phyloP scores from a whole-genome alignment of 2,888 invertebrate species.

The Zaprionus obscuricornis region DNA sequence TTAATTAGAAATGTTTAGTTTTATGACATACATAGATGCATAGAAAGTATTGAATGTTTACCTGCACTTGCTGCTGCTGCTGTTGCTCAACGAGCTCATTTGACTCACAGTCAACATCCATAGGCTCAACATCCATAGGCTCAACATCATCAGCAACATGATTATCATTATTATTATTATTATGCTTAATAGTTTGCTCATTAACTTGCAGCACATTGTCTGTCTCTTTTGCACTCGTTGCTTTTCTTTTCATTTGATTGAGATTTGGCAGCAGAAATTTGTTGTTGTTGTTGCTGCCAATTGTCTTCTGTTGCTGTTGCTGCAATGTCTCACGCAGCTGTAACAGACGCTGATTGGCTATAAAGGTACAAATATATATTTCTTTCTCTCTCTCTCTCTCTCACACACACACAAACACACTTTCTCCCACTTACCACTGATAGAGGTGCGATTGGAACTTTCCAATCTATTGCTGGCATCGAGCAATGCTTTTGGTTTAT shows the following conservation, averaged over 20 bases:
- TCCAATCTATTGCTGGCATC: conserved; percentile 39
- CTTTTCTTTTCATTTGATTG: not conserved
- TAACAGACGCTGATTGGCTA: conserved; percentile 52
- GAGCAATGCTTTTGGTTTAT: conserved; percentile 47
- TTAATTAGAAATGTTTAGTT: no score
- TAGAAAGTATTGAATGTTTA: not conserved
- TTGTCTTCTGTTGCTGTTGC: conserved; percentile 14
- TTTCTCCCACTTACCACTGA: conserved; percentile 32
- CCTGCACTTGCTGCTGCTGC: not conserved
- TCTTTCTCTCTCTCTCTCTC: no score
- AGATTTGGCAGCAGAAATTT: no score
- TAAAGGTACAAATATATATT: no score
- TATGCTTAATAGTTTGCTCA: no score
- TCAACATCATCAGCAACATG: conserved; percentile 4
- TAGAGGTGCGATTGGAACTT: not conserved
- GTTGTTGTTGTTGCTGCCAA: conserved; percentile 19
- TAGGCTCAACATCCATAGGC: conserved; percentile 54
- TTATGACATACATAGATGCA: no score
- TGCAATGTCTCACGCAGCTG: conserved; percentile 23
- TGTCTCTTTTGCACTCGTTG: no score
- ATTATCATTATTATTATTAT: no score
- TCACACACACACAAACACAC: not conserved
- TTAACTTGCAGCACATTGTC: no score
- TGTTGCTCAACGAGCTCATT: no score
- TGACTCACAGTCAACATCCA: conserved; percentile 70